Evolutionary conservation across 2,888 invertebrate species (phyloP).

Genomic region (Limnephilus lunatus): DNA sequence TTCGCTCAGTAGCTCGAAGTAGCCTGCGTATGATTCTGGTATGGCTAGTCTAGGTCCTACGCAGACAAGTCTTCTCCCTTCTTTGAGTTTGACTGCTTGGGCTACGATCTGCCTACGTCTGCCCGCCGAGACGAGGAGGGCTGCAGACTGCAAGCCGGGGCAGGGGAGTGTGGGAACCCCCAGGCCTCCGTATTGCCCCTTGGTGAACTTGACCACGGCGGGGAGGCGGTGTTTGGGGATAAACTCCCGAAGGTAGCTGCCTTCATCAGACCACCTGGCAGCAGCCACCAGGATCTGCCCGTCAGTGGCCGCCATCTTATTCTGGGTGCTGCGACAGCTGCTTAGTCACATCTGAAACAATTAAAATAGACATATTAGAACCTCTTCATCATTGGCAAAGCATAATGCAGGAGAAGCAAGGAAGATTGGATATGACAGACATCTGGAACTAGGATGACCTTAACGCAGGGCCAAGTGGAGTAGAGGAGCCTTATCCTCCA

Average conservation of each 20-base stretch:
- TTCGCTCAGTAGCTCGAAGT: conserved; percentile 95
- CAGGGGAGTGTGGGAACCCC: conserved; percentile 93
- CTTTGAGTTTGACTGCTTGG: conserved; percentile 93
- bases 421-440: too few relatives aligned
- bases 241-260: conserved; percentile 85
- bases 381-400: too few relatives aligned
- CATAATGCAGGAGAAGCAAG: too few relatives aligned
- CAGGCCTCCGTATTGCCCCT: conserved; percentile 94
- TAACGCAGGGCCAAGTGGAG: too few relatives aligned
- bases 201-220: conserved; percentile 92
- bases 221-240: conserved; percentile 87
- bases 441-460: too few relatives aligned
- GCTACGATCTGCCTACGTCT: conserved; percentile 91
- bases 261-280: conserved; percentile 86
- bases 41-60: conserved; percentile 91
- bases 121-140: conserved; percentile 90
- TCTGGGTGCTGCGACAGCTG: conserved; percentile 36
- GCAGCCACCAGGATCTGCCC: conserved; percentile 93
- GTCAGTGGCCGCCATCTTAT: conserved; percentile 90
- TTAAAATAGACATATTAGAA: neutral
- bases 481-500: too few relatives aligned
- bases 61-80: conserved; percentile 88
- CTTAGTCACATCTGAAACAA: conserved; percentile 62
- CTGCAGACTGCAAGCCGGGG: conserved; percentile 91
- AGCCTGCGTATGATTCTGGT: conserved; percentile 93